phyloP scores from a whole-genome alignment of 2,797 vertebrate genomes.

The Tadarida brasiliensis region DNA sequence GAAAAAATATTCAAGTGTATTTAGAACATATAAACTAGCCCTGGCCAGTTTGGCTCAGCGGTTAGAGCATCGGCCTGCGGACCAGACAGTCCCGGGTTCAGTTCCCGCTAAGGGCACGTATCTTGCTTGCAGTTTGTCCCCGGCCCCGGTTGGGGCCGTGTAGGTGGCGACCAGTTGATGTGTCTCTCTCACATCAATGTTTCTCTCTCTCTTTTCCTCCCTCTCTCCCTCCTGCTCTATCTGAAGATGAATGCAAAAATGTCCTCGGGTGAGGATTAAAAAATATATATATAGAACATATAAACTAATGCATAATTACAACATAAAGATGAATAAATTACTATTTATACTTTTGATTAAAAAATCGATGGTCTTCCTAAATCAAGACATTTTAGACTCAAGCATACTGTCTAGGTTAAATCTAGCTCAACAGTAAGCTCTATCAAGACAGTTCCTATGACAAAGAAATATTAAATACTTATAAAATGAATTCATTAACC shows the following conservation, averaged over 20 bases:
- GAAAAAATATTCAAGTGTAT: not conserved
- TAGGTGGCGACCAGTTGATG: no score
- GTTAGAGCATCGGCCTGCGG: no score
- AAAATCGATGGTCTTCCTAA: not conserved
- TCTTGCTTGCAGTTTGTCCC: no score
- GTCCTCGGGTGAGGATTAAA: no score
- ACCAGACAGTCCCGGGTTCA: no score
- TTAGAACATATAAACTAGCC: conserved; percentile 11
- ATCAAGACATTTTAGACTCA: conserved; percentile 4
- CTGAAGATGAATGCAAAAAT: no score
- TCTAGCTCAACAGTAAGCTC: not conserved
- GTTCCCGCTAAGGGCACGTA: no score
- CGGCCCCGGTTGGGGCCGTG: no score
- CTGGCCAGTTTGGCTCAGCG: no score
- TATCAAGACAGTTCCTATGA: not conserved
- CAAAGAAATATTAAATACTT: not conserved
- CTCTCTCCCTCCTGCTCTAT: no score
- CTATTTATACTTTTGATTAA: not conserved
- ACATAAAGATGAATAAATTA: conserved; percentile 13
- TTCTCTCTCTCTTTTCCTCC: no score
- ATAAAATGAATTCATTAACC: conserved; percentile 1
- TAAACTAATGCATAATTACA: not conserved
- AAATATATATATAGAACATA: not conserved
- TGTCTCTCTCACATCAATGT: no score
- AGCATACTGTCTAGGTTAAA: not conserved